Evolutionary conservation across 2,888 invertebrate species (phyloP), one percentile per base, ranked within the genome.

Genomic region (Prenolepis imparis): DNA sequence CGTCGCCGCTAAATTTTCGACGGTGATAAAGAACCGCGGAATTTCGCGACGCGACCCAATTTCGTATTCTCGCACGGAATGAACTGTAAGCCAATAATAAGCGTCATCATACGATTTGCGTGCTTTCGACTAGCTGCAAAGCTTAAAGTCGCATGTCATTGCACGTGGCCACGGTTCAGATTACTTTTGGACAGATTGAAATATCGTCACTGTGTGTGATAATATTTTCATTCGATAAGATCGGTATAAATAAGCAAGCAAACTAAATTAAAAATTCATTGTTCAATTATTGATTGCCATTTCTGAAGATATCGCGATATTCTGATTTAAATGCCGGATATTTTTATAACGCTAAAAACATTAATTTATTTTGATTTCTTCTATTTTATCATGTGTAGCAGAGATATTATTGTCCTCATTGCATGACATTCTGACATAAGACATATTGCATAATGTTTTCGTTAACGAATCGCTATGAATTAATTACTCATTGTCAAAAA

Each of bases 11-110:
- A 48, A 72, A 72, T 72, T 80, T 80, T 61, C 36, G 72, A 80
- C 59, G 36, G 32, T 36, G 48, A 72, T 72, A 80, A 80, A 72
- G 78, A 80, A 55, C 55, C 72, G 36, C 52, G 3, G 48, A 32
- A 41, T 59, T 78, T 44, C 72, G 21, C 70, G 77, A 32, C 36
- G 36, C 55, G 15, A 41, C 44, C 44, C 59, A 41, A 70, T 78
- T 70, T 18, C 44, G 59, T 70, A 32, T 32, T 57, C 68, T 28
- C 36, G 32, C 59, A 59, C 59, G 44, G 44, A 72, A 80, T 44
- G 72, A 80, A 70, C 68, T 59, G 70, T 59, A 12, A 12, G 59
- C n/a, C 48, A 59, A 59, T 72, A 78, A 32, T 72, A 78, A 32
- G 57, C 32, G 68, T 44, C 41, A 0, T 44, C 15, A 41, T 32